Conservation (phyloP, 2,797 vertebrate genomes). For the Cichlasoma orientale region DNA sequence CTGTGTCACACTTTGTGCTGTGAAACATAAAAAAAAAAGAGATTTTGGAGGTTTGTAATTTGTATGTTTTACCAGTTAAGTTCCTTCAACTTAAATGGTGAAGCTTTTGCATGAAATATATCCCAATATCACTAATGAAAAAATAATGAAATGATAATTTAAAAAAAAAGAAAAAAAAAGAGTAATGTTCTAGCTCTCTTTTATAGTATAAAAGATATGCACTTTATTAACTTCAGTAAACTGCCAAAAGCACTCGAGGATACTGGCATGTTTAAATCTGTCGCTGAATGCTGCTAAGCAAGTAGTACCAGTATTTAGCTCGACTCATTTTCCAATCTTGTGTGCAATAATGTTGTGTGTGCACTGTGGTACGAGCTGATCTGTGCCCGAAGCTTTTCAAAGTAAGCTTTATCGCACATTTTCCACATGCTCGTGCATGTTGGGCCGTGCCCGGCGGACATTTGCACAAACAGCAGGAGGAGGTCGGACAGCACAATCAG, state of each 20-base stretch:
- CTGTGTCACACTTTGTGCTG: background rate
- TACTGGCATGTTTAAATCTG: slow-evolving; percentile 20
- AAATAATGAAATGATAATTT: background rate
- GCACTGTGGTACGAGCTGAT: slow-evolving; percentile 16
- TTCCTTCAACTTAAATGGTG: background rate
- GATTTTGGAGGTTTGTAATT: background rate
- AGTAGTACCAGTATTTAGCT: background rate
- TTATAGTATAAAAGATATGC: background rate
- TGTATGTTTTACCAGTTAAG: background rate
- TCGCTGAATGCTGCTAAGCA: slow-evolving; percentile 1
- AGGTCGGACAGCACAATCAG: background rate
- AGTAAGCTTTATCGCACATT: slow-evolving; percentile 38
- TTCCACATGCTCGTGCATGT: slow-evolving; percentile 39
- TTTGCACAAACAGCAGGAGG: slow-evolving; percentile 9
- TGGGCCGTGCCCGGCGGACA: slow-evolving; percentile 8
- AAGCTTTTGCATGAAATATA: background rate
- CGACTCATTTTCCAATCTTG: background rate
- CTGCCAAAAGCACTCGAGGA: background rate
- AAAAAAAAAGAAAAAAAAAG: background rate
- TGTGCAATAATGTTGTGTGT: background rate
- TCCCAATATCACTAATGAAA: background rate
- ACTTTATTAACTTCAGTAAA: slow-evolving; percentile 9
- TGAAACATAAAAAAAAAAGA: too few species aligned
- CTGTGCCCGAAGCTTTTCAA: slow-evolving; percentile 41
- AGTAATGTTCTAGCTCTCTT: background rate